These are phyloP conservation scores for Plebejus anna DNA, from an alignment of 2,888 invertebrate genomes.

Conservation along the genomic window DNA sequence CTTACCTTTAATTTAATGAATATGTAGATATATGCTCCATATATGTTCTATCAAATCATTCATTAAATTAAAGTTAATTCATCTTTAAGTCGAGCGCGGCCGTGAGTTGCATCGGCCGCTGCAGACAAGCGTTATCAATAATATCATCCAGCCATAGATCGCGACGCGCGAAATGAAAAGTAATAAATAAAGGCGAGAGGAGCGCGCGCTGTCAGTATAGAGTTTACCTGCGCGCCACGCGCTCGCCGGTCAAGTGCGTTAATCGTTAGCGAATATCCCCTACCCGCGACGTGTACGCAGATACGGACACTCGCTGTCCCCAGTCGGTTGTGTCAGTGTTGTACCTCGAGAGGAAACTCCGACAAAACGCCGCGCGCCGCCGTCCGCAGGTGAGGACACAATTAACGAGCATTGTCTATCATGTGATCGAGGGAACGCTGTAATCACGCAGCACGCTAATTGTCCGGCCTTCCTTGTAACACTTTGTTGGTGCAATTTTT, in stretches of 20 bases:
- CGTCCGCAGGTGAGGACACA: constrained; percentile 55
- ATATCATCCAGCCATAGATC: constrained; percentile 44
- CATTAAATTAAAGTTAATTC: neutral
- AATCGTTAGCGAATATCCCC: constrained; percentile 45
- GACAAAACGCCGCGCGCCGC: constrained; percentile 45
- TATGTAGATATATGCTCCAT: no score
- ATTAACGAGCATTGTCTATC: constrained; percentile 48
- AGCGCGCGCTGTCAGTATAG: constrained; percentile 72
- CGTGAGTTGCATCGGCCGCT: neutral
- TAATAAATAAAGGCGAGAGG: constrained; percentile 67
- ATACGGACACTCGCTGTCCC: constrained; percentile 50
- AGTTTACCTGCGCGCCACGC: constrained; percentile 57
- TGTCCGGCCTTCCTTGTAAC: neutral
- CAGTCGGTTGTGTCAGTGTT: constrained; percentile 63
- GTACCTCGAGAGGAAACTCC: constrained; percentile 49
- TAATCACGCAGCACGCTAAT: constrained; percentile 18
- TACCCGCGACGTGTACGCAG: constrained; percentile 42
- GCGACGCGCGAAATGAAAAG: constrained; percentile 68
- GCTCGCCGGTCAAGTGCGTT: constrained; percentile 52
- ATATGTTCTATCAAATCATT: no score
- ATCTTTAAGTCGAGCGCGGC: neutral
- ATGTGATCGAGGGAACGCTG: constrained; percentile 51
- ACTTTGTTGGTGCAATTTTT: constrained; percentile 3
- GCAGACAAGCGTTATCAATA: neutral
- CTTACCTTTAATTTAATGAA: no score